Conservation (phyloP, 2,797 vertebrate species). For the Geotrypetes seraphini region DNA sequence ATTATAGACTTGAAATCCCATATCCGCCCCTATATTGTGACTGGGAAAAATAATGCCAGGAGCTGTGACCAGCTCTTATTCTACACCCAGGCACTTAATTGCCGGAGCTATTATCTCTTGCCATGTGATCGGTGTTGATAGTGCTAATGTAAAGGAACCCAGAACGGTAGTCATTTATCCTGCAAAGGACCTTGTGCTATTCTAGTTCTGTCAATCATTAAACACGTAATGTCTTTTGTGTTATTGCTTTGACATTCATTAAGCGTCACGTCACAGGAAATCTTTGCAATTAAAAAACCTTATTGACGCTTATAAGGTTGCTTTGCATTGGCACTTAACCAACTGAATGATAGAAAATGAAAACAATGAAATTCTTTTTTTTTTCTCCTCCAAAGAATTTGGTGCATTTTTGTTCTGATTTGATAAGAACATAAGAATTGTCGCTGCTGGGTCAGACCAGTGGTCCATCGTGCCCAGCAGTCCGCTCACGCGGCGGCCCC, state of each 20-base stretch:
- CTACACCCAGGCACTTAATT: too few relatives aligned
- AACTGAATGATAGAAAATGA: constrained; percentile 38
- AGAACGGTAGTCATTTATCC: constrained; percentile 61
- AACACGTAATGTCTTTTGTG: constrained; percentile 60
- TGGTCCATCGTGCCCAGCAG: too few relatives aligned
- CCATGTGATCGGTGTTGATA: constrained; percentile 56
- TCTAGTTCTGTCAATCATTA: constrained; percentile 67
- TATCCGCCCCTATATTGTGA: too few relatives aligned
- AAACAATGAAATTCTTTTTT: too few relatives aligned
- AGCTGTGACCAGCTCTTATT: too few relatives aligned
- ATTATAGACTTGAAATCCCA: too few relatives aligned
- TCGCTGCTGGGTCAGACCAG: too few relatives aligned
- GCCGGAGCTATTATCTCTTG: constrained; percentile 44
- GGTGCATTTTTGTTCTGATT: too few relatives aligned
- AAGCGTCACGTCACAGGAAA: constrained; percentile 62
- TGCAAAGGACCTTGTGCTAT: constrained; percentile 57
- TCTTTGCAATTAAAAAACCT: constrained; percentile 59
- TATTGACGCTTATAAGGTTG: constrained; percentile 43
- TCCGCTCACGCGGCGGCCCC: too few relatives aligned
- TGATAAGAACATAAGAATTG: too few relatives aligned
- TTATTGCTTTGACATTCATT: constrained; percentile 68
- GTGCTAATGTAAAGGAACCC: constrained; percentile 51
- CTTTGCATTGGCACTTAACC: constrained; percentile 34
- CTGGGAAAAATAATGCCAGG: too few relatives aligned
- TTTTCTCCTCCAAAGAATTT: too few relatives aligned